These are phyloP conservation scores for Acanthis flammea DNA, from an alignment of 2,797 vertebrate species.

Conservation along the genomic window DNA sequence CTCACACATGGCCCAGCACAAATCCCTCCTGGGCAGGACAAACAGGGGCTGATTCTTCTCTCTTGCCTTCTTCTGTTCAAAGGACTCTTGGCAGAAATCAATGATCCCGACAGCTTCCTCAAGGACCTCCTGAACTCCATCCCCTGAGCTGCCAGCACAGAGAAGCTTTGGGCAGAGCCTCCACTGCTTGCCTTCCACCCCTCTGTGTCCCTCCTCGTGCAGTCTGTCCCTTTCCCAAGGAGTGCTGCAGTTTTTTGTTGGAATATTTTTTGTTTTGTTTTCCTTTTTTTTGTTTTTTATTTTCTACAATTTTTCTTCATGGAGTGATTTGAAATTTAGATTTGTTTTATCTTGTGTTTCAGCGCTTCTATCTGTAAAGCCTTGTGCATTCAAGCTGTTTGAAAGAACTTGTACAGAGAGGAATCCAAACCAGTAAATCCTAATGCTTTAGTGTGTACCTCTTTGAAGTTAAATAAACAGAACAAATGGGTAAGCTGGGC, in stretches of 20 bases:
- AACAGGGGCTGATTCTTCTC: background rate
- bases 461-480: conserved; percentile 76
- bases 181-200: conserved; percentile 53
- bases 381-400: conserved; percentile 50
- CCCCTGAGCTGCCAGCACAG: conserved; percentile 79
- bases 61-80: background rate
- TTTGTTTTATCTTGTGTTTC: conserved; percentile 68
- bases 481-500: conserved; percentile 46
- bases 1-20: background rate
- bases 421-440: conserved; percentile 55
- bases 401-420: conserved; percentile 65
- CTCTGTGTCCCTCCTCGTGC: conserved; percentile 33
- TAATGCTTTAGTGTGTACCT: conserved; percentile 71
- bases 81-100: conserved; percentile 94
- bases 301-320: conserved; percentile 14
- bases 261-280: background rate
- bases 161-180: background rate
- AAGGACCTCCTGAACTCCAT: conserved; percentile 94
- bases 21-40: background rate
- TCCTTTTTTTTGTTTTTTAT: background rate
- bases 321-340: conserved; percentile 71
- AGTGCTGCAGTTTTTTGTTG: conserved; percentile 35
- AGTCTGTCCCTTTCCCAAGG: conserved; percentile 5
- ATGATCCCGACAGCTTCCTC: conserved; percentile 90
- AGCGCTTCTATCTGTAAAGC: conserved; percentile 67